These are phyloP conservation scores for Poeciliopsis retropinna DNA, from an alignment of 2,113 vertebrate species.

Conservation along the genomic window DNA sequence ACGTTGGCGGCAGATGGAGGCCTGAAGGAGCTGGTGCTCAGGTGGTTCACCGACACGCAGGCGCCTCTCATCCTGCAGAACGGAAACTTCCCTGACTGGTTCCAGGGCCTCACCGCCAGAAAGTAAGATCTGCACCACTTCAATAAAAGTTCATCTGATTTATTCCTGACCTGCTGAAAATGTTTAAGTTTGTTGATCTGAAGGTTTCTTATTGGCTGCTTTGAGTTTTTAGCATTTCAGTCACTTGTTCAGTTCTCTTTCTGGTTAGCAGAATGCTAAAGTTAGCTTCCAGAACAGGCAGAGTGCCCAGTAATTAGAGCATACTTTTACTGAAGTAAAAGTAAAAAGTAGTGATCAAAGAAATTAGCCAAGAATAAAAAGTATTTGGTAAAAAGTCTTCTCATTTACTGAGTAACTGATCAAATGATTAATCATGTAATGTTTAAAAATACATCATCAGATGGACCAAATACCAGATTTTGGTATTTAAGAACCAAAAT, in stretches of 20 bases:
- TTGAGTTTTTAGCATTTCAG: background rate
- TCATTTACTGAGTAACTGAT: no score
- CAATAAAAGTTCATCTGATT: background rate
- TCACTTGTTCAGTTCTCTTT: background rate
- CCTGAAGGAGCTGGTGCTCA: slow-evolving; percentile 78
- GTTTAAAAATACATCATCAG: no score
- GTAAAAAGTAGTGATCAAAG: no score
- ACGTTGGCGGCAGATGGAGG: slow-evolving; percentile 48
- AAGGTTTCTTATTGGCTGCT: background rate
- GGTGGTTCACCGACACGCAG: slow-evolving; percentile 88
- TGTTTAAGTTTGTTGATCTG: background rate
- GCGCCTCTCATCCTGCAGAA: slow-evolving; percentile 71
- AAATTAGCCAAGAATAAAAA: no score
- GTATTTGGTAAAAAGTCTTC: no score
- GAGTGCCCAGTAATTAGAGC: no score
- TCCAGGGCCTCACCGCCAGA: slow-evolving; percentile 86
- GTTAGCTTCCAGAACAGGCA: background rate
- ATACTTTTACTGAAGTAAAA: no score
- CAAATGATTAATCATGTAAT: no score
- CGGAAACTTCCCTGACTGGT: slow-evolving; percentile 85
- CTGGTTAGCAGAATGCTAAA: background rate
- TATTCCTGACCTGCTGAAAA: no score
- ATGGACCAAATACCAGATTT: no score
- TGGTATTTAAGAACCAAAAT: no score
- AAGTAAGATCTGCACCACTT: slow-evolving; percentile 75